phyloP scores from a whole-genome alignment of 2,113 vertebrate species.

The Halcyon malimbica region DNA sequence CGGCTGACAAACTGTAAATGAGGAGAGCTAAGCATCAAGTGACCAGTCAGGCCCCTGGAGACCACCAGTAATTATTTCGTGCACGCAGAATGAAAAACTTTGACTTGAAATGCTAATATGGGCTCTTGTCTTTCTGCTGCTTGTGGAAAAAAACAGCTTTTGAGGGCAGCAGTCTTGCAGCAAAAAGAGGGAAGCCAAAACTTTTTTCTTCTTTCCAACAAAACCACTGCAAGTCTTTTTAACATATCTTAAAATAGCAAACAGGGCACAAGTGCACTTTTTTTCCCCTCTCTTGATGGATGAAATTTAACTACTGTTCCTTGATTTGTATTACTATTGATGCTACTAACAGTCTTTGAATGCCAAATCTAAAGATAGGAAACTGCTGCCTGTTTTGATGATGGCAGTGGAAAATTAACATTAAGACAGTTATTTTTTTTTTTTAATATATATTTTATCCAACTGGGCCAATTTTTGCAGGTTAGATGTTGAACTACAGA shows the following conservation, averaged over 20 bases:
- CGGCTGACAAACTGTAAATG: slow-evolving; percentile 32
- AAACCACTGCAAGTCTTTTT: neutral
- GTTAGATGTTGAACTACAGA: neutral
- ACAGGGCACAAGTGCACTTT: neutral
- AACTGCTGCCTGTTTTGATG: slow-evolving; percentile 22
- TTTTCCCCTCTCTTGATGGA: neutral
- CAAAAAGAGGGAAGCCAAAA: neutral
- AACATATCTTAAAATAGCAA: slow-evolving; percentile 25
- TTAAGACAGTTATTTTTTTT: neutral
- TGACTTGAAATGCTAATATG: neutral
- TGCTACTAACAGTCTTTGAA: slow-evolving; percentile 14
- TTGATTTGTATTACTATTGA: slow-evolving; percentile 28
- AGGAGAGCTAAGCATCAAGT: slow-evolving; percentile 20
- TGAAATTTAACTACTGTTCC: slow-evolving; percentile 22
- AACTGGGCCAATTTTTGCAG: slow-evolving; percentile 6
- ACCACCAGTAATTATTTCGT: slow-evolving; percentile 22
- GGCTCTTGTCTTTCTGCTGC: neutral
- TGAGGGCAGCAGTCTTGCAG: neutral
- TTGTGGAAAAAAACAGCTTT: neutral
- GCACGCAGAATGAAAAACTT: neutral
- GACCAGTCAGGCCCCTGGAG: neutral
- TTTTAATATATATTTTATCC: neutral
- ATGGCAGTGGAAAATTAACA: slow-evolving; percentile 32
- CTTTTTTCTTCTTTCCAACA: neutral
- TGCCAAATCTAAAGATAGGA: neutral